phyloP scores from a whole-genome alignment of 2,797 vertebrate genomes.

The Pipistrellus nathusii region DNA sequence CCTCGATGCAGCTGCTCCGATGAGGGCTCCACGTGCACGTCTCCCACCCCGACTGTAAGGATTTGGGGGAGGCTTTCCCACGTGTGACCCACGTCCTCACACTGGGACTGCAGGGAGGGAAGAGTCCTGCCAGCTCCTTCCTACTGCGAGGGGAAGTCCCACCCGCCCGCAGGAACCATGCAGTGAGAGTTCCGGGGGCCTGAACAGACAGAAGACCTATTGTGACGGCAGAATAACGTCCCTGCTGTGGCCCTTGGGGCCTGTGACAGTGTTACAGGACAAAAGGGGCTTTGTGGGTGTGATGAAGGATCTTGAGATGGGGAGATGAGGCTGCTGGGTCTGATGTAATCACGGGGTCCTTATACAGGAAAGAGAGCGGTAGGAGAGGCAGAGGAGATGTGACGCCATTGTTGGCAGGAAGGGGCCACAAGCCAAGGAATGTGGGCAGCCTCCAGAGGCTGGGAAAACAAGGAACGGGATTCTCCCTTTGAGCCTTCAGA shows the following conservation, averaged over 20 bases:
- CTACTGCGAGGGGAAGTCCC: not conserved
- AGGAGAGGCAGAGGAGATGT: too few relatives aligned
- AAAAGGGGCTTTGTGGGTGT: not conserved
- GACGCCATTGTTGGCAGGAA: not conserved
- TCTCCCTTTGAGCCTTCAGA: not conserved
- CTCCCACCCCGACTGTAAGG: not conserved
- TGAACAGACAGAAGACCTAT: not conserved
- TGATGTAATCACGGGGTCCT: not conserved
- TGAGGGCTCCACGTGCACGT: not conserved
- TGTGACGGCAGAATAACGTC: not conserved
- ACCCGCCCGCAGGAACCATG: not conserved
- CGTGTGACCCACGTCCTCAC: not conserved
- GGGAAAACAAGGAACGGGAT: not conserved
- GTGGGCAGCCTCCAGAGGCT: not conserved
- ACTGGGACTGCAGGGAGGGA: not conserved
- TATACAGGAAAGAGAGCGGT: not conserved
- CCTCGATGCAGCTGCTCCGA: not conserved
- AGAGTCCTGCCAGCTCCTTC: not conserved
- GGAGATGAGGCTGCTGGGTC: not conserved
- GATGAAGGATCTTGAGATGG: not conserved
- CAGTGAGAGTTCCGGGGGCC: not conserved
- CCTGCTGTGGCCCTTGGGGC: not conserved
- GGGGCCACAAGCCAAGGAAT: not conserved
- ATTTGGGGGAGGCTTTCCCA: not conserved
- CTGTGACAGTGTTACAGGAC: not conserved